Evolutionary conservation across 2,113 vertebrate species (phyloP), one percentile per base, ranked within the genome.

Genomic region (Rhinopithecus roxellana): DNA sequence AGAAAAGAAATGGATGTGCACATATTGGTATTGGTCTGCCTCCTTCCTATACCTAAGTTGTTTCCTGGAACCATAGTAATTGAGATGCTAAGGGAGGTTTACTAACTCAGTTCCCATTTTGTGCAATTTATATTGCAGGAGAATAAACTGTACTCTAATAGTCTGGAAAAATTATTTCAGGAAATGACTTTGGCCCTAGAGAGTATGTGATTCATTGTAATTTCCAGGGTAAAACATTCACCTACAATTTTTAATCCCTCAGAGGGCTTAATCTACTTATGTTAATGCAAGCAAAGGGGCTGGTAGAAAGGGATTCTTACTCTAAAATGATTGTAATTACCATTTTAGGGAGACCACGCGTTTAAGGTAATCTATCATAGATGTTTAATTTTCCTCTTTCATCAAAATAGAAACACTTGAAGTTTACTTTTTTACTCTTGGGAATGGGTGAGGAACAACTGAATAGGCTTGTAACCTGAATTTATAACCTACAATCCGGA

Each of bases 201-300:
- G 89, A 94, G 30, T 89, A 97, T 97, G 69, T 97, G 89, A 96
- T 90, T 92, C 89, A 79, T 94, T 96, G 83, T 95, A 48, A 93
- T 94, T 89, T 93, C 89, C 89, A 95, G 32, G 61, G 92, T 83
- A 95, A 94, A 97, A 75, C 23, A 86, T 79, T 95, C n/a, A 75
- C 74, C 74, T 97, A 83, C 74, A 96, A 91, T 79, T 75, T 96
- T 96, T 72, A 85, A 78, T 6, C 96, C 69, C 91, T 92, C 23
- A n/a, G 45, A 87, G 86, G 25, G 27, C 69, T 95, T 95, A 94
- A 97, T 86, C 69, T 94, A 93, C 67, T 97, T 96, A 91, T 52
- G 45, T 40, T 93, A 91, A 96, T 86, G 69, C 9, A 96, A 83
- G 32, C 57, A 74, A 50, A 93, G 11, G 45, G 23, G 16, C 45